Conservation (phyloP, 2,113 vertebrate genomes). For the Syngnathoides biaculeatus region DNA sequence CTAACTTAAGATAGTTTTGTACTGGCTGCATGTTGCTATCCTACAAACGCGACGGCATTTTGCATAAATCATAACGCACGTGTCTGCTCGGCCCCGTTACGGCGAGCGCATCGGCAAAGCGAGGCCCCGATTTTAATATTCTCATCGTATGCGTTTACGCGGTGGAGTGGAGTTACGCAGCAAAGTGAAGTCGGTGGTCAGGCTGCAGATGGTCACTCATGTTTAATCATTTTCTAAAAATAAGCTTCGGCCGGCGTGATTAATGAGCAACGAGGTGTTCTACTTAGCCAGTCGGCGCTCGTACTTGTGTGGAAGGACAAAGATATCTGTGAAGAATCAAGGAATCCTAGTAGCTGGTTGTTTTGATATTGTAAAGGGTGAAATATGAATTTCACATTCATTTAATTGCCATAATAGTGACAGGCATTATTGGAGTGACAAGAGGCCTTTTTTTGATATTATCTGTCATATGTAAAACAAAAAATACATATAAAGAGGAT, state of each 20-base stretch:
- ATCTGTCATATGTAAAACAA: no score
- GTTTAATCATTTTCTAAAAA: constrained; percentile 12
- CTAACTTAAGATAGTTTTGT: no score
- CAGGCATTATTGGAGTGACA: no score
- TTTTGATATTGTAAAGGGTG: no score
- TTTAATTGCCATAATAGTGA: no score
- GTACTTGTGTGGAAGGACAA: neutral
- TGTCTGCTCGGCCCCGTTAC: neutral
- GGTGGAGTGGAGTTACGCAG: neutral
- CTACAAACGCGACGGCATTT: neutral
- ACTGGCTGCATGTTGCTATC: no score
- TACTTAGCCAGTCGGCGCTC: neutral
- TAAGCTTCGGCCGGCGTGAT: neutral
- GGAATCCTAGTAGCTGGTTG: constrained; percentile 7
- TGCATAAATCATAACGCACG: neutral
- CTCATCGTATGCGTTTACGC: neutral
- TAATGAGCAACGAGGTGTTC: constrained; percentile 1
- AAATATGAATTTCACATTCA: no score
- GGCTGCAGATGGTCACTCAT: constrained; percentile 6
- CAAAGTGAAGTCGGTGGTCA: constrained; percentile 4
- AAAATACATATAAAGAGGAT: no score
- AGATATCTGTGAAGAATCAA: constrained; percentile 18
- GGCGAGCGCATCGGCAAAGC: neutral
- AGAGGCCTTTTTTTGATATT: no score
- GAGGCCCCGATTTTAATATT: neutral